These are phyloP conservation scores for Acanthoscelides obtectus DNA, from an alignment of 2,888 invertebrate genomes.

Conservation along the genomic window DNA sequence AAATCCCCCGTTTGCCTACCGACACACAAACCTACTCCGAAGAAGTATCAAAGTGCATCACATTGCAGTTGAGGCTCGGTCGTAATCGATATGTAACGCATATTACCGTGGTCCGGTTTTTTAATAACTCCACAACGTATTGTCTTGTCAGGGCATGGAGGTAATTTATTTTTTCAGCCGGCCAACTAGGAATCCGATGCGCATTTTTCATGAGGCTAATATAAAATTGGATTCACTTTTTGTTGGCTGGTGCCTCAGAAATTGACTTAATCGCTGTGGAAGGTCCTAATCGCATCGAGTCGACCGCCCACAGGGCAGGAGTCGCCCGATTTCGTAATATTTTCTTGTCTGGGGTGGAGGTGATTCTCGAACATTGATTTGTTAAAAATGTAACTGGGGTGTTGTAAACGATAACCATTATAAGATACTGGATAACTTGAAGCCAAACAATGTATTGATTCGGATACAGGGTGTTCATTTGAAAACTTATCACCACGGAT, in stretches of 20 bases:
- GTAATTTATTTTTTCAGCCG: slow-evolving; percentile 28
- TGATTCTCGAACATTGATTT: too few species aligned
- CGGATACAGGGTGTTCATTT: too few species aligned
- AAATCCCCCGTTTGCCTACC: not conserved
- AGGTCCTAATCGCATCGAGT: slow-evolving; percentile 37
- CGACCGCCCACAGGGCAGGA: not conserved
- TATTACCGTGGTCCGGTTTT: not conserved
- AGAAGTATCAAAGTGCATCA: slow-evolving; percentile 7
- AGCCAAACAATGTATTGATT: too few species aligned
- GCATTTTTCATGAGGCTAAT: slow-evolving; percentile 32
- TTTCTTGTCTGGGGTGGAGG: slow-evolving; percentile 35
- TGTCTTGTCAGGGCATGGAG: slow-evolving; percentile 11
- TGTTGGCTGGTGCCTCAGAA: slow-evolving; percentile 39
- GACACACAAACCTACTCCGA: not conserved
- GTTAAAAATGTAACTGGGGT: too few species aligned
- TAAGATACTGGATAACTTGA: too few species aligned
- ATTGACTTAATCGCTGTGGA: slow-evolving; percentile 41
- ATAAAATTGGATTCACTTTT: slow-evolving; percentile 42
- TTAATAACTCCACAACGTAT: not conserved
- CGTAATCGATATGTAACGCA: slow-evolving; percentile 23
- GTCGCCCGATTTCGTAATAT: slow-evolving; percentile 26
- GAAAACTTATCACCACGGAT: too few species aligned
- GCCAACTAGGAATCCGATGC: slow-evolving; percentile 27
- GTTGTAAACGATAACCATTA: too few species aligned
- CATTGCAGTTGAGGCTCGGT: slow-evolving; percentile 21